Evolutionary conservation across 2,888 invertebrate genomes (phyloP), one percentile per base, ranked within the genome.

Genomic region (Sicus ferrugineus): DNA sequence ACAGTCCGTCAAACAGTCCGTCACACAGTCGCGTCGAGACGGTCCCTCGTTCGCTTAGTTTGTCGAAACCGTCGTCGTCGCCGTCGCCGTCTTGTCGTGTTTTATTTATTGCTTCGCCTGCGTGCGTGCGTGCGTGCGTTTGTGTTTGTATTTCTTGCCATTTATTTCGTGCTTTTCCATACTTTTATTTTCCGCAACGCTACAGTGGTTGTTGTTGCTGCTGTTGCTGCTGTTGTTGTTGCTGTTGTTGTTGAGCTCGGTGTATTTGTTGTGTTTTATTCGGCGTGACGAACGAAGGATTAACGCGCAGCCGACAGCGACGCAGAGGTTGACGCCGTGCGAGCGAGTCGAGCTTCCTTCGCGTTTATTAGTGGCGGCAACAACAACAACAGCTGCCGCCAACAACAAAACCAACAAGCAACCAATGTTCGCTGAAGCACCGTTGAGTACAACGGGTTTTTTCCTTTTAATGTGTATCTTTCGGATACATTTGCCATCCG

Each of bases 1-100:
- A 78, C 77, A 76, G 77, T 77, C 77, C 74, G 74, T 76, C n/a
- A n/a, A n/a, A n/a, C n/a, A n/a, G 38, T 46, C 19, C 19, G 46
- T 46, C 46, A 46, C 14, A 46, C 19, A 16, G 3, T 46, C 46
- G 11, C 77, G 71, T 73, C 72, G 72, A 71, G 68, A 34, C 34
- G 42, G 61, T 38, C 26, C 23, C 16, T 30, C 34, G 58, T 59
- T 46, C n/a, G 19, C n/a, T n/a, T n/a, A n/a, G 38, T 46, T 16
- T 19, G 19, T 3, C 14, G 46, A n/a, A 46, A 9, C 19, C 46
- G 54, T 54, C 42, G 54, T 54, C 54, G 28, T 54, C 46, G 62
- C 26, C 46, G 52, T 34, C 30, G 21, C 16, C 19, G 14, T 31
- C 34, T 19, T 30, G 42, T 28, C 19, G 34, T 11, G 50, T 21